Evolutionary conservation across 1,140 invertebrate genomes (phyloP), one percentile per base, ranked within the genome.

Genomic region (Neodiprion fabricii): DNA sequence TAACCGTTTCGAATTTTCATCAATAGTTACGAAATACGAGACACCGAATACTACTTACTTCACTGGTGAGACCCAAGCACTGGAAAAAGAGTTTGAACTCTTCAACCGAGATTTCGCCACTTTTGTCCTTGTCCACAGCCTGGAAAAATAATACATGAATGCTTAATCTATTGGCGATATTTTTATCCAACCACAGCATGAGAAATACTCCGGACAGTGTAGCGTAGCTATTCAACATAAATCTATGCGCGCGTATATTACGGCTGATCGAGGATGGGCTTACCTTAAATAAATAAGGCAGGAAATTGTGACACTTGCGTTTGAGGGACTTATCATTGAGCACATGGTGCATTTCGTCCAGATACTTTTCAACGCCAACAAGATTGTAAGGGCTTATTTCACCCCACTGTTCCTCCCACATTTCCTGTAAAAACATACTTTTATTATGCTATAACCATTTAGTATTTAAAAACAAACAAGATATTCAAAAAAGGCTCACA

Each of bases 341-440:
- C 48, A 95, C 92, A 84, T 95, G 94, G 79, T 94, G 91, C 92
- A 96, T 94, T 85, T 95, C 92, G 75, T 92, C 91, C 21, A 96
- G 84, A 82, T 95, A 96, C 86, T 94, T 93, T 85, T 95, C 94
- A 48, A 94, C 92, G 3, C 92, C 94, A 7, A 96, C 91, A 76
- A 93, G 89, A 89, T 95, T 95, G 81, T 96, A 96, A 0, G 93
- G 93, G 78, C 91, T 92, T 71, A 95, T 91, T 78, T 93, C 93
- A n/a, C 95, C 95, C 91, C 94, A 96, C 80, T 94, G 93, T 84
- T 94, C 93, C 80, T 94, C 92, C 95, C 94, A 96, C 21, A 94
- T 92, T 78, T 92, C 85, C 93, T 94, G 81, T 17, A 87, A 90
- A 67, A 67, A 40, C 28, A 40, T 72, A 77, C 72, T 70, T 73